Base-by-base conservation (phyloP, 2,113 vertebrate genomes). In the Rhea americana region DNA sequence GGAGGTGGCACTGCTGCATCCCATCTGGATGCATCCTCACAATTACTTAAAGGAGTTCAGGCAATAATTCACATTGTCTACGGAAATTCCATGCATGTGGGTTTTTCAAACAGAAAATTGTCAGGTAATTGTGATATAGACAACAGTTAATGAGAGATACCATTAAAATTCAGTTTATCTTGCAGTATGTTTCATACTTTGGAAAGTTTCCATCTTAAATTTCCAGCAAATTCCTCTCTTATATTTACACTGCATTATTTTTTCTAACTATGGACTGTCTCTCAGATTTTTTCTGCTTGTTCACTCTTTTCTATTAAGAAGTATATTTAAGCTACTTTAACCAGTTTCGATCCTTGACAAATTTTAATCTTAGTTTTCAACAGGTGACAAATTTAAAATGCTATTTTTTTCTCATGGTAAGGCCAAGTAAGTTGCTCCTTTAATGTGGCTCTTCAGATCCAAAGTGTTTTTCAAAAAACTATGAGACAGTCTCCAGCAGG, bases 401-500 rank as follows among this genome's bases (percentile, higher is more conserved):
- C 9, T 67, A 13, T 28, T 62, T 47, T 51, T 19, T 11, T 7
- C 8, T 73, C 5, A 0, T 13, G 25, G 21, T 56, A 47, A 93
- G 26, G 66, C 61, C 70, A 89, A 73, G 45, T 22, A 75, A 95
- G 79, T n/a, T 0, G 0, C 9, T 94, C 18, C 59, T 92, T 82
- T 78, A 67, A 21, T 4, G 7, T 3, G 43, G 43, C 25, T 88
- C 28, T 71, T 82, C 66, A 87, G 43, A 58, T 4, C 50, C 26
- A 70, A 75, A 45, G 70, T 66, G 32, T 77, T 94, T 88, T 66
- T 86, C 70, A 78, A 78, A 83, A 79, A 87, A 56, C n/a, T 81
- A 30, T 56, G 84, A 88, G 79, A 83, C 59, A 81, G 78, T 70
- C 82, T 78, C 88, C 75, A 82, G 88, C 55, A 75, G 87, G 70